Percentiles rank a stretch among this genome's conserved stretches.
phyloP scores from a whole-genome alignment of 2,797 vertebrate genomes.

The Ctenochaetus hawaiiensis region DNA sequence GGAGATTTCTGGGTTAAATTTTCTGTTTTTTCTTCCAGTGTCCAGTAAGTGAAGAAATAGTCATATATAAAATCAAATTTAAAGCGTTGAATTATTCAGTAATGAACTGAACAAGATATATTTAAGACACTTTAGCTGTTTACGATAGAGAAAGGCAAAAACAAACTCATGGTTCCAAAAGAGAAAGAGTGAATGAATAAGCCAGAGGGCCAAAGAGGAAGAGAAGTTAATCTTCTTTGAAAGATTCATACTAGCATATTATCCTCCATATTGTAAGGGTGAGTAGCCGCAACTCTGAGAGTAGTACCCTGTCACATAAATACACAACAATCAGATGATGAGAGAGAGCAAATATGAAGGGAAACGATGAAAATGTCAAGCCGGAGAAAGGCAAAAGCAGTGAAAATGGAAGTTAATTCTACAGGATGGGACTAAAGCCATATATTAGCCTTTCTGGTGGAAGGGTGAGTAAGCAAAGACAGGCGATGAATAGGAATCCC shows the following conservation, averaged over 20 bases:
- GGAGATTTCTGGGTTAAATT: slow-evolving; percentile 9
- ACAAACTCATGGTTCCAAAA: background rate
- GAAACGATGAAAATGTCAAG: slow-evolving; percentile 60
- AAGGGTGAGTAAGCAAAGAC: slow-evolving; percentile 51
- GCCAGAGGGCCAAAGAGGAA: slow-evolving; percentile 16
- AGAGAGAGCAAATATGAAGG: slow-evolving; percentile 30
- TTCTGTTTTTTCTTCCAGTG: background rate
- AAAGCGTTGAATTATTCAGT: slow-evolving; percentile 2
- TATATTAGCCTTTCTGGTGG: slow-evolving; percentile 61
- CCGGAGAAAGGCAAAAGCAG: slow-evolving; percentile 28
- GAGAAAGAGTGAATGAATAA: slow-evolving; percentile 9
- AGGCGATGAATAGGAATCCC: slow-evolving; percentile 41
- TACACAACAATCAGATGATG: slow-evolving; percentile 35
- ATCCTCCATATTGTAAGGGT: slow-evolving; percentile 42
- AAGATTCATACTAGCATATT: slow-evolving; percentile 41
- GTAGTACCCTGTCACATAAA: slow-evolving; percentile 33
- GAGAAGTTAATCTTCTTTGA: slow-evolving; percentile 26
- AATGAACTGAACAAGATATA: slow-evolving; percentile 13
- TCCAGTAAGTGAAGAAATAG: too few relatives aligned
- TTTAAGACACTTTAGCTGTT: background rate
- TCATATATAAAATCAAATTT: background rate
- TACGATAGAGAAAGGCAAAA: background rate
- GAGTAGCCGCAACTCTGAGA: slow-evolving; percentile 34
- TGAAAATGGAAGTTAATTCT: slow-evolving; percentile 52
- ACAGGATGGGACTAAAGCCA: slow-evolving; percentile 48